Evolutionary conservation across 2,113 vertebrate genomes (phyloP), one percentile per base, ranked within the genome.

Genomic region (Ictalurus furcatus): DNA sequence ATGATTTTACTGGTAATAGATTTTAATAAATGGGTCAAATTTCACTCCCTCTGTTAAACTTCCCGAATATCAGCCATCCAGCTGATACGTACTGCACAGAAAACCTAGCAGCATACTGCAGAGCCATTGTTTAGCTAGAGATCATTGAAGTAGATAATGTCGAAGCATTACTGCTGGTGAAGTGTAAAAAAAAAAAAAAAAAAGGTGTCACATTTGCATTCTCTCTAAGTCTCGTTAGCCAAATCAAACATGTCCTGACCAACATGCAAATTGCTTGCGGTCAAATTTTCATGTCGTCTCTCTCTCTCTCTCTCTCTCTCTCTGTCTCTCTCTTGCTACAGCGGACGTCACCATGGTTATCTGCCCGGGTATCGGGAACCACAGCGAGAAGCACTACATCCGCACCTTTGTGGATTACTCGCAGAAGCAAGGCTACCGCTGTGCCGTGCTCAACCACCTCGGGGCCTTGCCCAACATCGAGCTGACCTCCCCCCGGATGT

Each of bases 361-460:
- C 93, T 99, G 98, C 91, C 98, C 98, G 0, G 98, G 98, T 48
- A 99, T 99, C 28, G 98, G 98, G 63, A 99, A 99, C 94, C 98
- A 99, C 92, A 99, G 98, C 34, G 98, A 99, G 93, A 99, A 99
- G 94, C 98, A 99, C 92, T 99, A 99, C 89, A 98, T 99, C 93
- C 97, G 98, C 74, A 99, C 98, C 19, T 99, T 99, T 44, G 98
- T 99, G 67, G 98, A 99, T 94, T 95, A 98, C 0, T 97, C 98
- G 0, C 98, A 99, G 93, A 98, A 97, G 90, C 98, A 97, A 2
- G 98, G 98, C 21, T 99, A 99, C 92, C 96, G 98, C 28, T 99
- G 98, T 44, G 96, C 98, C 4, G 98, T 99, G 89, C 95, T 99
- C 52, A 99, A 99, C 92, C 98, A 99, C 92, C 92, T 99, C 79